A percentile compares a stretch with the other conserved stretches of the same genome.
Conservation (phyloP, 1,140 invertebrate genomes). For the Brachionus manjavacas region DNA sequence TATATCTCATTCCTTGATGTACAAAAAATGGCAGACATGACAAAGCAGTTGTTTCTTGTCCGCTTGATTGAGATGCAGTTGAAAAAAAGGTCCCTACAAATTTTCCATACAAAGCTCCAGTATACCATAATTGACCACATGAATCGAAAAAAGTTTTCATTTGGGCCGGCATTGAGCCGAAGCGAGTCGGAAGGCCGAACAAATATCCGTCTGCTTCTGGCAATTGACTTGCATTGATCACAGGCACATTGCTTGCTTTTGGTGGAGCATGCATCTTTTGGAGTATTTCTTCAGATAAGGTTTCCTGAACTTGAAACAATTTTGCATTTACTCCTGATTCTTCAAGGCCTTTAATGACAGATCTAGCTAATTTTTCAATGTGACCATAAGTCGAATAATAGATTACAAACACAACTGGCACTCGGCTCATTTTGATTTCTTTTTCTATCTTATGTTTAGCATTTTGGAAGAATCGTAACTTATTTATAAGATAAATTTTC, state of each 20-base stretch:
- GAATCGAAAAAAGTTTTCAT: slow-evolving; percentile 39
- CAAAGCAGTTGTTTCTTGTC: slow-evolving; percentile 41
- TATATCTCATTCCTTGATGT: slow-evolving; percentile 25
- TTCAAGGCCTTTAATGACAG: neutral
- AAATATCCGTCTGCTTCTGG: slow-evolving; percentile 34
- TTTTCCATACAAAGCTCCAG: slow-evolving; percentile 25
- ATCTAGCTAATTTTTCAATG: slow-evolving; percentile 20
- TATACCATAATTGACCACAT: slow-evolving; percentile 32
- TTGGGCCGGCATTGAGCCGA: slow-evolving; percentile 29
- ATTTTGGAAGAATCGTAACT: neutral
- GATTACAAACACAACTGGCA: slow-evolving; percentile 31
- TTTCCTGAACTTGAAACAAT: slow-evolving; percentile 34
- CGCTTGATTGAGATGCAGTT: neutral
- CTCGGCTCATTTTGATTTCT: slow-evolving; percentile 30
- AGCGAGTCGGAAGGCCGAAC: slow-evolving; percentile 41
- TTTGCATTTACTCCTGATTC: slow-evolving; percentile 23
- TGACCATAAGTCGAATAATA: slow-evolving; percentile 43
- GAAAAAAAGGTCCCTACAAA: slow-evolving; percentile 40
- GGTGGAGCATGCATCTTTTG: slow-evolving; percentile 22
- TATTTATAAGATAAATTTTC: neutral
- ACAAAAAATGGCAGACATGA: slow-evolving; percentile 43
- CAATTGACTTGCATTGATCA: slow-evolving; percentile 15
- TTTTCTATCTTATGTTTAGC: neutral
- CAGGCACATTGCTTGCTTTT: slow-evolving; percentile 12
- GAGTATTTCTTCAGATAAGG: slow-evolving; percentile 14